A percentile compares a stretch with the other conserved stretches of the same genome.
Evolutionary conservation across 64 coral and sea anemone species (phyloP).

Genomic region (Catalaphyllia jardinei): DNA sequence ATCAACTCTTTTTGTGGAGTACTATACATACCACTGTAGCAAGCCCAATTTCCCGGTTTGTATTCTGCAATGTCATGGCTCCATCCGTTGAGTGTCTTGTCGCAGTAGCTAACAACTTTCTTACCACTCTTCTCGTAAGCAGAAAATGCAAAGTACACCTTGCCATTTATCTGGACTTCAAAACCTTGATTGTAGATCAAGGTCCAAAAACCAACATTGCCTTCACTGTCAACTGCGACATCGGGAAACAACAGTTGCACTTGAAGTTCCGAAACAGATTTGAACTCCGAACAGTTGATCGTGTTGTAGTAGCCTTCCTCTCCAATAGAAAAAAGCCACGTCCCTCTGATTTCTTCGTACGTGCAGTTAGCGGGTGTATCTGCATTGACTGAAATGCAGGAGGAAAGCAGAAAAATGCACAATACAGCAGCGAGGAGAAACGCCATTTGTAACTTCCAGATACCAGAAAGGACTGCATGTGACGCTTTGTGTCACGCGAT

Average conservation of each 20-base stretch:
- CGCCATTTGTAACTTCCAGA: background rate
- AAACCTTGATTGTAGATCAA: constrained; percentile 91
- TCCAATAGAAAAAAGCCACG: constrained; percentile 74
- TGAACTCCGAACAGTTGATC: constrained; percentile 60
- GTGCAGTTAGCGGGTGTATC: constrained; percentile 89
- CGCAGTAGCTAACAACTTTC: constrained; percentile 58
- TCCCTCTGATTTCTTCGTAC: constrained; percentile 63
- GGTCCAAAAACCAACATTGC: constrained; percentile 78
- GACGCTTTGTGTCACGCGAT: no score
- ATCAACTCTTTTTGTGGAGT: no score
- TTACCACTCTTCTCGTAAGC: constrained; percentile 44
- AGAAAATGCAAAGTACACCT: constrained; percentile 76
- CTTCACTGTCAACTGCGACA: constrained; percentile 50
- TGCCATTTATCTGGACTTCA: constrained; percentile 71
- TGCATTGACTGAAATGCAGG: background rate
- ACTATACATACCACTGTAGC: constrained; percentile 56
- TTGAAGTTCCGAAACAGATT: constrained; percentile 41
- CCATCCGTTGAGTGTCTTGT: constrained; percentile 78
- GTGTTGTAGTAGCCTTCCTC: constrained; percentile 69
- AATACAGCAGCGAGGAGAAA: background rate
- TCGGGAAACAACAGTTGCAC: constrained; percentile 71
- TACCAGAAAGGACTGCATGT: no score
- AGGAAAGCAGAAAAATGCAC: background rate
- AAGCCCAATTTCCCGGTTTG: constrained; percentile 62
- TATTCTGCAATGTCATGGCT: constrained; percentile 43